Evolutionary conservation across 2,113 vertebrate genomes (phyloP).

Genomic region (Bubo blakistoni): DNA sequence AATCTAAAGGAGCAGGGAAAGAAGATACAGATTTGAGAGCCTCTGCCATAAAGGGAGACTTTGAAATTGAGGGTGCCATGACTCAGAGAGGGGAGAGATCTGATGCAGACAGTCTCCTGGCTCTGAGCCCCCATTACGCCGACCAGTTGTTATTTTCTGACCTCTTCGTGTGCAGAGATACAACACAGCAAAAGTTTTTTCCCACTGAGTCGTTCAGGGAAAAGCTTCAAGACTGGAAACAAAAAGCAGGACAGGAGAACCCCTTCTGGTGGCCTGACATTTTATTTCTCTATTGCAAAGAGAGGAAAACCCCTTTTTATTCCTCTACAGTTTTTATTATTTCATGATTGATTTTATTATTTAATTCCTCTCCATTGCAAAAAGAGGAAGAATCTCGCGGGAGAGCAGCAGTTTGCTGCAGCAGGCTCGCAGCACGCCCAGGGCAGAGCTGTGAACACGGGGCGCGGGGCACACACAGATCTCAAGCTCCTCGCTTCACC

Average conservation of each 20-base stretch:
- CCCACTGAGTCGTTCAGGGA: not conserved
- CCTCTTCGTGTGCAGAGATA: not conserved
- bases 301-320: not conserved
- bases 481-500: not conserved
- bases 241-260: not conserved
- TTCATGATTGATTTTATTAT: not conserved
- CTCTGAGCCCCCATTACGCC: not conserved
- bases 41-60: not conserved
- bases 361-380: not conserved
- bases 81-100: not conserved
- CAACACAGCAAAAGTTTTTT: not conserved
- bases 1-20: not conserved
- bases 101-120: not conserved
- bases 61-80: not conserved
- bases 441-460: not conserved
- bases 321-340: not conserved
- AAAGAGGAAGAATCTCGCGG: not conserved
- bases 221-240: not conserved
- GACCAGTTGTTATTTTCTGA: not conserved
- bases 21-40: not conserved
- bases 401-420: not conserved
- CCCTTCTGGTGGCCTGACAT: not conserved
- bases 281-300: not conserved
- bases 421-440: not conserved
- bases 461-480: not conserved